Conservation (phyloP, 2,113 vertebrate genomes). For the Thryonomys swinderianus region DNA sequence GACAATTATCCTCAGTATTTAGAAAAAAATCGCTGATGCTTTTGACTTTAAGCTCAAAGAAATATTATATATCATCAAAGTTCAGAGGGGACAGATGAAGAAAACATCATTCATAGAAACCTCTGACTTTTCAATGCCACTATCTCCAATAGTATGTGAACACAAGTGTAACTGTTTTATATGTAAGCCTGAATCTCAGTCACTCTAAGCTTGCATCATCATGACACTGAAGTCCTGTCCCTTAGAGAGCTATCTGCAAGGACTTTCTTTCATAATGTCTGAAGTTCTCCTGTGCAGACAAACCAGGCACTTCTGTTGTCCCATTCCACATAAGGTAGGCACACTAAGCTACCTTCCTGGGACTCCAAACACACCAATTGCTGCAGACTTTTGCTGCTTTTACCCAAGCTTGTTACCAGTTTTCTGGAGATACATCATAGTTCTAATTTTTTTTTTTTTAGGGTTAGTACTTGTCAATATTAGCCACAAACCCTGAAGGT, state of each 20-base stretch:
- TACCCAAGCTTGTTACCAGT: background rate
- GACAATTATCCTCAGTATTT: slow-evolving; percentile 27
- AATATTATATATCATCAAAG: background rate
- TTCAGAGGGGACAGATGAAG: background rate
- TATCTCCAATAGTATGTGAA: background rate
- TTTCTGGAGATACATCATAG: background rate
- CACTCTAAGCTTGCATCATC: background rate
- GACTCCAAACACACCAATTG: no score
- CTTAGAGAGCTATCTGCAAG: background rate
- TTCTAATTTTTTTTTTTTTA: background rate
- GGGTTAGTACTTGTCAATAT: background rate
- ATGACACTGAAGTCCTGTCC: background rate
- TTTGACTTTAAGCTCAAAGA: background rate
- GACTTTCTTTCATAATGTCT: background rate
- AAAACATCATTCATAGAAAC: background rate
- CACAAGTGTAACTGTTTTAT: background rate
- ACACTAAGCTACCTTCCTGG: no score
- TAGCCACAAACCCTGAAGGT: background rate
- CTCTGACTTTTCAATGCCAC: background rate
- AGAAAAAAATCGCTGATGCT: background rate
- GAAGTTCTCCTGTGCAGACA: background rate
- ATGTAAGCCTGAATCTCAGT: background rate
- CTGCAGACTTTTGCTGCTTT: background rate
- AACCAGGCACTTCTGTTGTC: background rate
- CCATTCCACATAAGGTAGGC: background rate